Evolutionary conservation across 2,113 vertebrate species (phyloP).

Genomic region (Sturnus vulgaris): DNA sequence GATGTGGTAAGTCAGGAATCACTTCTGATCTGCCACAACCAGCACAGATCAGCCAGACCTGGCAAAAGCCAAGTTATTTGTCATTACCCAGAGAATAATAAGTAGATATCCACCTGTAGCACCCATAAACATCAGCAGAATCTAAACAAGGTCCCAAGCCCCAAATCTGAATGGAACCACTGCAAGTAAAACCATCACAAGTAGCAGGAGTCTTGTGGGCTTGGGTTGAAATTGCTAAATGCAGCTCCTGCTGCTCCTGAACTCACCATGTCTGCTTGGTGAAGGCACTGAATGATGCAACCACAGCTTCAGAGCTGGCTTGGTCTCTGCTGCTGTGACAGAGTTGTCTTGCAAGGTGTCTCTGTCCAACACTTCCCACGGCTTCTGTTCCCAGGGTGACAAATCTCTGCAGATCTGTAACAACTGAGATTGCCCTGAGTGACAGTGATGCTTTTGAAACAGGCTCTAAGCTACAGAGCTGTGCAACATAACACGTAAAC

Average conservation of each 20-base stretch:
- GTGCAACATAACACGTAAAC: fast-evolving
- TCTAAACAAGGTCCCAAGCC: not conserved
- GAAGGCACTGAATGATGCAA: not conserved
- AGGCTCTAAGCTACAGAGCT: not conserved
- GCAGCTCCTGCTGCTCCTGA: not conserved
- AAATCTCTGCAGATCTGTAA: not conserved
- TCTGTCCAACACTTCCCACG: not conserved
- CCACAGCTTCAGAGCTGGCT: not conserved
- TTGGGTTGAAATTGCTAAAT: not conserved
- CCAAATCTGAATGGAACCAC: not conserved
- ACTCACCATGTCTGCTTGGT: not conserved
- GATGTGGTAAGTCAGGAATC: not conserved
- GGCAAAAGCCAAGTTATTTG: not conserved
- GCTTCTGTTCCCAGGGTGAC: not conserved
- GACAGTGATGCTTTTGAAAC: not conserved
- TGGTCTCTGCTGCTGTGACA: not conserved
- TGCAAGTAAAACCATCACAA: fast-evolving
- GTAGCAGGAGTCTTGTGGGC: not conserved
- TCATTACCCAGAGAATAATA: not conserved
- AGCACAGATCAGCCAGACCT: not conserved
- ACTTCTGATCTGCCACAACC: not conserved
- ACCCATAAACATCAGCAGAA: not conserved
- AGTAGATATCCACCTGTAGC: not conserved
- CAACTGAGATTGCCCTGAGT: not conserved
- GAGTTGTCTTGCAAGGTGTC: not conserved